A percentile compares a stretch with the other conserved stretches of the same genome.
These are phyloP conservation scores for Brachionus rubens DNA, from an alignment of 1,140 invertebrate species.

Conservation along the genomic window DNA sequence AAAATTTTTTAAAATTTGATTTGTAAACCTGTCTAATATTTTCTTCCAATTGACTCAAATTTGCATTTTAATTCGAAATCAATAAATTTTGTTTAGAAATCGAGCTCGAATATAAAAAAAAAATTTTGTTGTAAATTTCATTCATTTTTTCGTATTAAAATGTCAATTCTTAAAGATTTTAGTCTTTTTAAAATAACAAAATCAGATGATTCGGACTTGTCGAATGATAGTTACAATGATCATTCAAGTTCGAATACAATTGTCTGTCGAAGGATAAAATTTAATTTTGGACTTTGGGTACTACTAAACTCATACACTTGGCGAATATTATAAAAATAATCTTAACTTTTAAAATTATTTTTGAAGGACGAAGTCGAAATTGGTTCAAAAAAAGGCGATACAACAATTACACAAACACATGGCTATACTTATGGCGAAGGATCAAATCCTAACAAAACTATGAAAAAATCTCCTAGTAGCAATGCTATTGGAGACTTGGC, in stretches of 20 bases:
- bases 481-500: not conserved
- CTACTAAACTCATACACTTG: not conserved
- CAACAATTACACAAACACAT: not conserved
- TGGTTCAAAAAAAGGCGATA: not conserved
- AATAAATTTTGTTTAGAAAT: no score
- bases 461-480: conserved; percentile 16
- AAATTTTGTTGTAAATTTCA: no score
- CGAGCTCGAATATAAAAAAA: no score
- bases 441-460: not conserved
- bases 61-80: no score
- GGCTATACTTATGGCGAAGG: conserved; percentile 24
- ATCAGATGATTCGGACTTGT: conserved; percentile 6
- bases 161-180: conserved; percentile 19
- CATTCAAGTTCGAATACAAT: conserved; percentile 19
- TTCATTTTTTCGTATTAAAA: not conserved
- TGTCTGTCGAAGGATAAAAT: conserved; percentile 16
- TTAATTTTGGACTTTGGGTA: conserved; percentile 37
- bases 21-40: no score
- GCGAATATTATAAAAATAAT: not conserved
- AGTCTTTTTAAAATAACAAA: not conserved
- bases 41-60: no score
- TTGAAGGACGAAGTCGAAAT: conserved; percentile 28
- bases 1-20: no score
- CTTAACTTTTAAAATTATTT: not conserved
- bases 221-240: conserved; percentile 5